Conservation (phyloP, 2,888 invertebrate species). For the Drosophila tripunctata region DNA sequence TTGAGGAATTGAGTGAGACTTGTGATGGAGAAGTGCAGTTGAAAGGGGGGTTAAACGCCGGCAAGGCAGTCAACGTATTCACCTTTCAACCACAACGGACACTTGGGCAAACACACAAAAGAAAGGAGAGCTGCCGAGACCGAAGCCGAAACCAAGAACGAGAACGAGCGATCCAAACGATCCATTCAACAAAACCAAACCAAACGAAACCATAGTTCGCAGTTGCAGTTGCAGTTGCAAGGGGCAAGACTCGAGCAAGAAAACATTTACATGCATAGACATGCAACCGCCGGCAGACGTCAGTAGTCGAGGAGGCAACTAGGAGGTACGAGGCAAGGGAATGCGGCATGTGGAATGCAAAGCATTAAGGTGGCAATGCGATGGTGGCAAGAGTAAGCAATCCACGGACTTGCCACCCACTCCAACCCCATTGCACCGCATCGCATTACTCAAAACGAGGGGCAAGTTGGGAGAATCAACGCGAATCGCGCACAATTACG, state of each 20-base stretch:
- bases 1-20: conserved; percentile 12
- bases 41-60: no score
- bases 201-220: conserved; percentile 6
- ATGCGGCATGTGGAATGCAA: conserved; percentile 10
- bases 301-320: background rate
- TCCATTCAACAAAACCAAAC: conserved; percentile 1
- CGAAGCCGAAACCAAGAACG: no score
- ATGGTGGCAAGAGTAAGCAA: conserved; percentile 16
- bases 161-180: conserved; percentile 17
- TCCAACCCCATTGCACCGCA: no score
- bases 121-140: conserved; percentile 22
- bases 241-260: conserved; percentile 49
- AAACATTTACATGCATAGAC: conserved; percentile 72
- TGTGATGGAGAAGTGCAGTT: background rate
- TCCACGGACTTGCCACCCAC: conserved; percentile 32
- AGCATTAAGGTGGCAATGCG: conserved; percentile 9
- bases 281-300: conserved; percentile 45
- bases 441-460: conserved; percentile 42
- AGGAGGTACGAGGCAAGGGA: background rate
- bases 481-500: conserved; percentile 62
- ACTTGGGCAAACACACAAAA: conserved; percentile 73
- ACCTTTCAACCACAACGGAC: conserved; percentile 78
- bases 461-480: conserved; percentile 46
- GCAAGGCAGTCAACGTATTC: conserved; percentile 45
- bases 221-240: conserved; percentile 11